phyloP scores from a whole-genome alignment of 2,113 vertebrate species.

The Nannospalax galili region DNA sequence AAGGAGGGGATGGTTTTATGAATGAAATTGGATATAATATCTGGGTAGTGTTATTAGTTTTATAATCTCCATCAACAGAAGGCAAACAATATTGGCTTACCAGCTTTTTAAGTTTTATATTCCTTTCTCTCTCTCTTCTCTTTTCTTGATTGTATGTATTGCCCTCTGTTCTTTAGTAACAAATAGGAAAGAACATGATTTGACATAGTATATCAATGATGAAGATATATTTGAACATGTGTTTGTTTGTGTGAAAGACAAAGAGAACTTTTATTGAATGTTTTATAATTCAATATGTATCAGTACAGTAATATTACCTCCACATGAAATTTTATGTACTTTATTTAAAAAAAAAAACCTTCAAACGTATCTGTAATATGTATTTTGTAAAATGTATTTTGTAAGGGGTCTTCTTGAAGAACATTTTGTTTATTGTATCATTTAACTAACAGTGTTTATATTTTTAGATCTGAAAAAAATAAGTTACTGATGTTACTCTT shows the following conservation, averaged over 20 bases:
- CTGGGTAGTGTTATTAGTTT: conserved; percentile 41
- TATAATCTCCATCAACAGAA: neutral
- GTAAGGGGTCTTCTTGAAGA: neutral
- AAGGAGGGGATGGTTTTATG: neutral
- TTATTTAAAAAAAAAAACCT: neutral
- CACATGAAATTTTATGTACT: neutral
- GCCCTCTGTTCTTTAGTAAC: neutral
- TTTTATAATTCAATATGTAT: neutral
- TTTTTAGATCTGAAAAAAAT: too few species aligned
- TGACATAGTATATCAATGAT: neutral
- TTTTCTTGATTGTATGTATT: conserved; percentile 18
- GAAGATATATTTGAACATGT: neutral
- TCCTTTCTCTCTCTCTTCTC: neutral
- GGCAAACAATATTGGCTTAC: neutral
- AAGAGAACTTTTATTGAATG: neutral
- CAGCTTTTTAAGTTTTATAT: neutral
- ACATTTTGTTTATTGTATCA: too few species aligned
- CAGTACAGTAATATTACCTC: neutral
- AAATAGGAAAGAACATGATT: neutral
- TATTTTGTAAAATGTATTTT: neutral
- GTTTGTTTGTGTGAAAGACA: neutral
- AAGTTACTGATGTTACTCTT: too few species aligned
- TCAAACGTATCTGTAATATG: neutral
- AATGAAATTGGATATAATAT: neutral
- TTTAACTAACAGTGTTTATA: too few species aligned